A percentile compares a stretch with the other conserved stretches of the same genome.
Evolutionary conservation across 2,113 vertebrate genomes (phyloP).

Genomic region (human (Homo sapiens)): GRCh38 chr7:33093501-33094000

Average conservation of each 20-base stretch:
- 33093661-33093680: background rate
- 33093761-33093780: background rate
- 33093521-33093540: background rate
- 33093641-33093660: background rate
- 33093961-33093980: background rate
- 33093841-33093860: background rate
- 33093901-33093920: background rate
- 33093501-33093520: background rate
- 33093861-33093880: background rate
- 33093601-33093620: background rate
- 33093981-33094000: background rate
- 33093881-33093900: background rate
- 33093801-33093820: background rate
- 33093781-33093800: background rate
- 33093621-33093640: background rate
- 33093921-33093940: background rate
- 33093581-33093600: background rate
- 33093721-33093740: background rate
- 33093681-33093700: background rate
- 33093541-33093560: background rate
- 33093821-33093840: background rate
- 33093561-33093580: background rate
- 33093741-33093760: background rate
- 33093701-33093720: background rate
- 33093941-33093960: background rate